Percentiles rank a stretch among this genome's conserved stretches.
These are phyloP conservation scores for Rhogogaster chlorosoma DNA, from an alignment of 2,888 invertebrate genomes.

Conservation along the genomic window DNA sequence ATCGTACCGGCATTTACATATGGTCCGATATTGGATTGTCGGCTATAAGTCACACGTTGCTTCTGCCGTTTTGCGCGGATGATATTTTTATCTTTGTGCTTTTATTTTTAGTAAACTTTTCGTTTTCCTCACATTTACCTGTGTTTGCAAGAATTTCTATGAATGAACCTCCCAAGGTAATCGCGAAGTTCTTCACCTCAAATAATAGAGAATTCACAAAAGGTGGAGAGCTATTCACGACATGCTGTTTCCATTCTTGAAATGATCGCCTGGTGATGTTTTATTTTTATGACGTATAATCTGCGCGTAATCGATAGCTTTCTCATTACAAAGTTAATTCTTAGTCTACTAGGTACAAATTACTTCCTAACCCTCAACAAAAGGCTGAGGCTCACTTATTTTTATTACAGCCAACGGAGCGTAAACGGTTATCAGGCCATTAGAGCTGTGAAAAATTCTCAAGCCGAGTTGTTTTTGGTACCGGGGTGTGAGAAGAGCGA, in stretches of 20 bases:
- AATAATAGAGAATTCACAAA: background rate
- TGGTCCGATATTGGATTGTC: slow-evolving; percentile 51
- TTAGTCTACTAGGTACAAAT: slow-evolving; percentile 16
- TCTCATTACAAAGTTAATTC: background rate
- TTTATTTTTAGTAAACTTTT: background rate
- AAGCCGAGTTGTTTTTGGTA: slow-evolving; percentile 28
- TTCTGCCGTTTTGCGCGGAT: slow-evolving; percentile 16
- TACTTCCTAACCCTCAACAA: background rate
- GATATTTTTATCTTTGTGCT: background rate
- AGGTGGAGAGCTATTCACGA: background rate
- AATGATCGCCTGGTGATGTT: background rate
- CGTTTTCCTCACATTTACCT: background rate
- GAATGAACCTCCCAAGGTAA: background rate
- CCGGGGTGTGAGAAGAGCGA: slow-evolving; percentile 14
- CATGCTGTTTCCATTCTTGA: background rate
- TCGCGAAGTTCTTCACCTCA: background rate
- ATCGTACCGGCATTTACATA: slow-evolving; percentile 46
- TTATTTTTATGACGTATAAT: background rate
- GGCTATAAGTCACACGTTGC: slow-evolving; percentile 29
- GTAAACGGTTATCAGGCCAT: slow-evolving; percentile 36
- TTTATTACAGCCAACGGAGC: slow-evolving; percentile 39
- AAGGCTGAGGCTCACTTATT: slow-evolving; percentile 28
- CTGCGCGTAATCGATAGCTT: background rate
- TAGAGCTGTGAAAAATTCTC: slow-evolving; percentile 35
- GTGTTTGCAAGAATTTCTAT: background rate